A percentile compares a stretch with the other conserved stretches of the same genome.
Evolutionary conservation across 2,797 vertebrate species (phyloP).

Genomic region (Amblyopsis hoosieri): DNA sequence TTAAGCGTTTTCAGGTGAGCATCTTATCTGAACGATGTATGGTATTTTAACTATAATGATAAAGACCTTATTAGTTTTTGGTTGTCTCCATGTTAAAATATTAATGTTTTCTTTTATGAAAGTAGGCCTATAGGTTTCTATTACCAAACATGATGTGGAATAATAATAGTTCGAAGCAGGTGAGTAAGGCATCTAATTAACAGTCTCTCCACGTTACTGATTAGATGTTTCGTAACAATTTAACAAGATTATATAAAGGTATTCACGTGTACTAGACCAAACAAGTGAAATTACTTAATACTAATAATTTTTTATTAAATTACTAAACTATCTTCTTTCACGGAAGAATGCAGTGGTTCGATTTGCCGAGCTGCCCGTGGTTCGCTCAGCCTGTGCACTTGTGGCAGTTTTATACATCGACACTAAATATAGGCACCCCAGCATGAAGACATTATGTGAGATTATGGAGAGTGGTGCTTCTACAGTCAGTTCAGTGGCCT

Average conservation of each 20-base stretch:
- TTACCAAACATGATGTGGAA: conserved; percentile 43
- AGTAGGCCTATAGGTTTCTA: not conserved
- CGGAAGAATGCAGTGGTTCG: conserved; percentile 72
- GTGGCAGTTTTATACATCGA: conserved; percentile 74
- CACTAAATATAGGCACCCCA: conserved; percentile 79
- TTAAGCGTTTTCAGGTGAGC: conserved; percentile 29
- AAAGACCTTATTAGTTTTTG: too few species aligned
- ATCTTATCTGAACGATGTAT: conserved; percentile 21
- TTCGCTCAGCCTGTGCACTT: conserved; percentile 79
- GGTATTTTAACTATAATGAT: too few species aligned
- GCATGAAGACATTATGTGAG: conserved; percentile 81
- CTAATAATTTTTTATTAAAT: too few species aligned
- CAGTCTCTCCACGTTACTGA: not conserved
- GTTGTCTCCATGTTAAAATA: too few species aligned
- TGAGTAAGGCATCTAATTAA: conserved; percentile 29
- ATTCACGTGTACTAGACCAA: too few species aligned
- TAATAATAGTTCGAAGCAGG: conserved; percentile 51
- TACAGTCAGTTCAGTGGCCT: conserved; percentile 66
- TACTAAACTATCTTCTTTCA: conserved; percentile 7
- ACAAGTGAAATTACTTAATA: too few species aligned
- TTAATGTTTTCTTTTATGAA: not conserved
- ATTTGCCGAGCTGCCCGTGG: conserved; percentile 78
- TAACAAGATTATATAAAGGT: too few species aligned
- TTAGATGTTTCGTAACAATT: not conserved
- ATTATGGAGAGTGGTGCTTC: conserved; percentile 79